Evolutionary conservation across 1,140 invertebrate genomes (phyloP), one percentile per base, ranked within the genome.

Genomic region (Phymorhynchus buccinoides): DNA sequence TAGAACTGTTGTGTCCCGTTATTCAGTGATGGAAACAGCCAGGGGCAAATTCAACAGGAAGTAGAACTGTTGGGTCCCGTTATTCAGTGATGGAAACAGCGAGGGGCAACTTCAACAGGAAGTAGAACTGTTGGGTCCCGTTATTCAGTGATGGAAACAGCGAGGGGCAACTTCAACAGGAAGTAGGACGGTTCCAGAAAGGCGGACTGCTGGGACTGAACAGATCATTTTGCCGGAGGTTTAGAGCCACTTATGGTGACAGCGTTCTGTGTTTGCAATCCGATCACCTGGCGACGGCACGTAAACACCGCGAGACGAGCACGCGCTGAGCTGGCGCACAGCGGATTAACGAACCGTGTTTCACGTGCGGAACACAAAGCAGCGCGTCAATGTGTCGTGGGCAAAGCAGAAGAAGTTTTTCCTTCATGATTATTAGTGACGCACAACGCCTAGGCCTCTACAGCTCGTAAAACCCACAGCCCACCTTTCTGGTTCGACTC

Each of bases 351-450:
- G 42, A 37, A 75, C 1, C 73, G 39, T 42, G 18, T 44, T 73
- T 71, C 66, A 68, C 81, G 66, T 71, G 81, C 81, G 42, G 16
- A 27, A 73, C 41, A 83, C 81, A 83, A 83, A 66, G 41, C n/a
- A n/a, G 16, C 62, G 22, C 32, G 79, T 80, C 79, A 48, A 35
- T 48, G 16, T 48, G 30, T 37, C 39, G 81, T 62, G 18, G 35
- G 62, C 37, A 37, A 39, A 35, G 42, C 27, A 27, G 18, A 75
- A 75, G 30, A 9, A 75, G 73, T 37, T 75, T n/a, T n/a, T 66
- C 30, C 66, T 41, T 32, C 62, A 44, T 71, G 81, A 83, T 83
- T 82, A 82, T 82, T 83, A 83, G 39, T 83, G 81, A 66, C 66
- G 30, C 66, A 44, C 37, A 71, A 83, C 71, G 73, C 71, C 39